Evolutionary conservation across 1,140 invertebrate species (phyloP), one percentile per base, ranked within the genome.

Genomic region (Drosophila busckii): DNA sequence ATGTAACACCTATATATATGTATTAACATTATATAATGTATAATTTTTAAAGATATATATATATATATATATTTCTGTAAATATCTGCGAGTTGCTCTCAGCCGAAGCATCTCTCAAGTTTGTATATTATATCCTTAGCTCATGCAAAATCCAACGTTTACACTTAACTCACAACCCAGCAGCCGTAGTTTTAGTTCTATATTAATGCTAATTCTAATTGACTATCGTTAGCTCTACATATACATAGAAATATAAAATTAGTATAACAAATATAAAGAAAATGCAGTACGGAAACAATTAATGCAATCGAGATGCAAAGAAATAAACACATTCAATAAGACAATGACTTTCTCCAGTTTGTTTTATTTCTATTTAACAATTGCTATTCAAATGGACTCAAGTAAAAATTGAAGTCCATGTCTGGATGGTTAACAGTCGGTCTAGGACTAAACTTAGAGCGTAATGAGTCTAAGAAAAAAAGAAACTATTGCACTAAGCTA

Each of bases 71-170:
- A 31, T 40, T 55, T 42, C 29, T 59, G 55, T 59, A 59, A 49
- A 73, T 58, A 61, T 42, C 35, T 66, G 48, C 65, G 45, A 61
- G 12, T 28, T 59, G 48, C n/a, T n/a, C n/a, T n/a, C n/a, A n/a
- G n/a, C n/a, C n/a, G n/a, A n/a, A n/a, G n/a, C 46, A 37, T 52
- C 23, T 59, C 28, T 26, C 20, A 9, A 23, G 2, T 15, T 15
- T 34, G 28, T 10, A 28, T 37, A 55, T 37, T 46, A 46, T 28
- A 25, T 12, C 52, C 16, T 42, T 59, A 35, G 55, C 31, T 59
- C 31, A 42, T 40, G 23, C 55, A 59, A 53, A 38, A 52, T 53
- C 22, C 53, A 44, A 31, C 22, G 13, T 53, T 31, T 53, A 53
- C 38, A 59, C 31, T 44, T 59, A 52, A 59, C 48, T 45, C 19